Base-by-base conservation (phyloP, 2,888 invertebrate genomes). In the Nemotelus nigrinus region DNA sequence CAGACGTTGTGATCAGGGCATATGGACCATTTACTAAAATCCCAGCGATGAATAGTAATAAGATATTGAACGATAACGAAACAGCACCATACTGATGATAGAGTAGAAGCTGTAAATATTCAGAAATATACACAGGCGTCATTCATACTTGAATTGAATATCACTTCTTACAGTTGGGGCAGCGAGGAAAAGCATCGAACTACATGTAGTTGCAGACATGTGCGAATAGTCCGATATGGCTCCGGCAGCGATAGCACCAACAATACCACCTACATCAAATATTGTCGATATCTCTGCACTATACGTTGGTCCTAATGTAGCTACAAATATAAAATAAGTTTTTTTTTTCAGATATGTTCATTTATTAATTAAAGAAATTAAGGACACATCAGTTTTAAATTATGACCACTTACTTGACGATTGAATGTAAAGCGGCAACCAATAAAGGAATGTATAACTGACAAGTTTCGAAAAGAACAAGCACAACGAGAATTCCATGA, bases 381-480 rank as follows among this genome's bases (percentile, higher is more conserved):
- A 2, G 2, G n/a, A 53, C 8, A 2, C n/a, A 7, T 10, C 53
- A 10, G 58, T 10, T 58, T 58, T 58, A 10, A 45, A 10, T 44
- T 50, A 5, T 63, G 43, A 3, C 25, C 3, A 91, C 94, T 93
- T 86, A 96, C 96, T 93, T 64, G 94, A 93, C 67, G 91, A 90
- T 80, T 92, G 92, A 78, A 99, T 96, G 84, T 97, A 98, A 3
- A 93, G 87, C 43, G 98, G 98, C 84, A 99, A 89, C 98, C 98
- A 99, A 86, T 95, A 98, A 70, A 98, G 90, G 88, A 98, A 98
- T 78, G 98, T 98, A 85, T 99, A 98, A 86, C 96, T 96, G 83
- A 98, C 98, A 57, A 98, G 90, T 87, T 99, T 99, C 10, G 97
- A 95, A 87, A 98, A 98, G 88, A 98, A 98, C 58, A 98, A 90